phyloP scores from a whole-genome alignment of 2,888 invertebrate genomes.

The Loripinus fragilis region DNA sequence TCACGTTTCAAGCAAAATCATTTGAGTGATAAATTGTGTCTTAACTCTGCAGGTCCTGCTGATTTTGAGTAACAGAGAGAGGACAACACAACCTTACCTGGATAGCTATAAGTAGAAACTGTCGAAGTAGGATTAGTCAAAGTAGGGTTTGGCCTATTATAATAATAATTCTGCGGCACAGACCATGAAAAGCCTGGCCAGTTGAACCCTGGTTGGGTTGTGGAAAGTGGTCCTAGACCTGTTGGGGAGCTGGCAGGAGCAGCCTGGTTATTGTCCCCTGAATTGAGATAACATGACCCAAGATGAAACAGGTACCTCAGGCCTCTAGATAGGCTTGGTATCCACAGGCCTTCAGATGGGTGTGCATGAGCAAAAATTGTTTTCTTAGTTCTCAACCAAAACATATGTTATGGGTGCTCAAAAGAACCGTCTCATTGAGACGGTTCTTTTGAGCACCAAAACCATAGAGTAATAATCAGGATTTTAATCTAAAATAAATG shows the following conservation, averaged over 20 bases:
- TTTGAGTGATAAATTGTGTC: no score
- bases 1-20: no score
- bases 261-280: not conserved
- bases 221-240: not conserved
- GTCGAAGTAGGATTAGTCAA: not conserved
- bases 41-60: no score
- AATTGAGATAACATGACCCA: not conserved
- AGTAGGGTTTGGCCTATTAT: conserved; percentile 14
- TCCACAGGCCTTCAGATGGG: no score
- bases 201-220: not conserved
- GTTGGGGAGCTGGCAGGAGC: conserved; percentile 9
- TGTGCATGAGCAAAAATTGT: not conserved
- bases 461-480: no score
- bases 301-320: not conserved
- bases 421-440: not conserved
- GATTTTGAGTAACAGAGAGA: no score
- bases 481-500: no score
- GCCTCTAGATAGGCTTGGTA: no score
- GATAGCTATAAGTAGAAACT: not conserved
- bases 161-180: conserved; percentile 12
- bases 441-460: not conserved
- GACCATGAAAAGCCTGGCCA: conserved; percentile 5
- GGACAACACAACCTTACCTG: not conserved
- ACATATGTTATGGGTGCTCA: not conserved
- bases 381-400: not conserved